Conservation (phyloP, 2,113 vertebrate species). For the Percina caprodes region DNA sequence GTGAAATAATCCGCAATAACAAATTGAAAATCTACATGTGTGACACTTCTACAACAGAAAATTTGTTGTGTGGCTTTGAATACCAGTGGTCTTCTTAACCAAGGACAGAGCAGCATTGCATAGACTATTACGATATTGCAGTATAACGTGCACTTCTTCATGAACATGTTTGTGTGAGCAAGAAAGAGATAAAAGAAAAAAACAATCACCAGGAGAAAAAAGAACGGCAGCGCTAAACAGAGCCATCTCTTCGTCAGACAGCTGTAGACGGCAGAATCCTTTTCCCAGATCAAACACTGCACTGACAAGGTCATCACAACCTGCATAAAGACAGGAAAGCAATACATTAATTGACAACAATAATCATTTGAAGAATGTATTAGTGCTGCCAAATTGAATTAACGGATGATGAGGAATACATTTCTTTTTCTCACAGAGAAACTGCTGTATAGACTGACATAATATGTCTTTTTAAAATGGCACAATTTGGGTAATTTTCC, state of each 20-base stretch:
- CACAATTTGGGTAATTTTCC: background rate
- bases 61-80: background rate
- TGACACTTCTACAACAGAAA: background rate
- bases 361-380: background rate
- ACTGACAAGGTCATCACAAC: conserved; percentile 90
- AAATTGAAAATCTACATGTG: background rate
- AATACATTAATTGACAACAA: conserved; percentile 3
- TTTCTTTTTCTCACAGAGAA: background rate
- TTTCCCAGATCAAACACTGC: conserved; percentile 90
- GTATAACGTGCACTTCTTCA: background rate
- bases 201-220: conserved; percentile 87
- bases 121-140: background rate
- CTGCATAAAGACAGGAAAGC: conserved; percentile 71
- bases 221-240: conserved; percentile 89
- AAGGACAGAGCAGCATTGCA: background rate
- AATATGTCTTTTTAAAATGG: conserved; percentile 1
- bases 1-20: background rate
- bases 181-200: conserved; percentile 1
- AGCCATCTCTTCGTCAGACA: conserved; percentile 91
- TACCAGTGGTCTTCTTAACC: background rate
- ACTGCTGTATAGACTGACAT: background rate
- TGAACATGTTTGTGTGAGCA: background rate
- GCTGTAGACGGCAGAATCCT: conserved; percentile 89
- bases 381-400: background rate
- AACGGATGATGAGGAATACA: background rate